Base-by-base conservation (phyloP, 53 echinoderm and acorn worm species). In the Pentamera pediparva region DNA sequence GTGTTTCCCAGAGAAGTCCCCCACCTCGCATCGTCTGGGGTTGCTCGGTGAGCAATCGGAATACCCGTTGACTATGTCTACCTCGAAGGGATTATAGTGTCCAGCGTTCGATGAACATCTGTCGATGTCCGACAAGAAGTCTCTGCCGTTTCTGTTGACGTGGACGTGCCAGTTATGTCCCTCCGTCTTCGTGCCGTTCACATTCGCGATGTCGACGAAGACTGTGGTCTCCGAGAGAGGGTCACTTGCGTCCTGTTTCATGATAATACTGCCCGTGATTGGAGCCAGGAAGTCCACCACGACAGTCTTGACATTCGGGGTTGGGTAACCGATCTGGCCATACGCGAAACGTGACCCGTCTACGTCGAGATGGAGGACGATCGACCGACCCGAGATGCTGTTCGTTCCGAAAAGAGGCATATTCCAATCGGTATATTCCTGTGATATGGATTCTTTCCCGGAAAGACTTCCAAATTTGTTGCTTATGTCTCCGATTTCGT, bases 131-230 rank as follows among this genome's bases (percentile, higher is more conserved):
- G 87, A 56, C 20, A 91, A 35, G 41, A 80, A 85, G 52, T 96
- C 96, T 54, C 86, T 77, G 22, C 63, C 65, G 11, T 85, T 76
- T 61, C 72, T 61, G 13, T 21, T 20, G 37, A 75, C 61, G 64
- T 96, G 96, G 21, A 96, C 75, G 65, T 96, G 96, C 96, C 96
- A 96, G 78, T 96, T 88, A 75, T 96, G 96, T 5, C 35, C 19
- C 6, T 85, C 87, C 33, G 88, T 75, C 0, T 40, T 58, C 4
- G 82, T 53, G 15, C 96, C 96, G 39, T 96, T 86, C 6, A 82
- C 78, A 37, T 84, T 84, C 7, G 91, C 88, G 22, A 96, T 73
- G 41, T 91, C 87, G 29, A 96, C 75, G 57, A 83, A 96, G 13
- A 96, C 76, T 0, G 91, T 80, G 0, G 96, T 88, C 29, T 96